These are phyloP conservation scores for Drosophila micromelanica DNA, from an alignment of 1,140 invertebrate species.

Conservation along the genomic window DNA sequence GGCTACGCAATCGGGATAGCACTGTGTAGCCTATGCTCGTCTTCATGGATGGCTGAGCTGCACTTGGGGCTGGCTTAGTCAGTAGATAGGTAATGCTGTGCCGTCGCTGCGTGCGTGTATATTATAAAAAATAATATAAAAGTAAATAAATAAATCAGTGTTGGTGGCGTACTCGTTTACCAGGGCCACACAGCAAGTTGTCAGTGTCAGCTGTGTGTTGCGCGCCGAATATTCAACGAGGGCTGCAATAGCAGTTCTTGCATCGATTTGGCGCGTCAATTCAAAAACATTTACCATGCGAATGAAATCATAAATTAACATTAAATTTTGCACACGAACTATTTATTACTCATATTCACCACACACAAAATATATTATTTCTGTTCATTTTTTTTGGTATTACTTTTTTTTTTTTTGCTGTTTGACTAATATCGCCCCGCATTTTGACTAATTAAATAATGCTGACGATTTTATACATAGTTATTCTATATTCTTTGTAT, in stretches of 20 bases:
- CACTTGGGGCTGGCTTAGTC: neutral
- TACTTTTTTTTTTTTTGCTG: neutral
- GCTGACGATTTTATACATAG: neutral
- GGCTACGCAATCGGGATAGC: conserved; percentile 54
- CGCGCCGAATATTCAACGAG: conserved; percentile 2
- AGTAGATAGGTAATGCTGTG: neutral
- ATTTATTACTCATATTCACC: conserved; percentile 29
- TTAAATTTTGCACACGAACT: conserved; percentile 15
- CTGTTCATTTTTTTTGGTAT: neutral
- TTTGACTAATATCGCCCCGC: conserved; percentile 30
- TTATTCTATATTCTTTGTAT: neutral
- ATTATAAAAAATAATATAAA: no score
- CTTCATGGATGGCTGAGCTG: conserved; percentile 24
- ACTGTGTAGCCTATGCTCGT: conserved; percentile 45
- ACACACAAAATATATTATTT: conserved; percentile 8
- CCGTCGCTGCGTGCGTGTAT: neutral
- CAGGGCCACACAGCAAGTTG: conserved; percentile 36
- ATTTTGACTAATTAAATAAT: conserved; percentile 4
- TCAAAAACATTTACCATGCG: conserved; percentile 1
- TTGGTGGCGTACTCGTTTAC: conserved; percentile 3
- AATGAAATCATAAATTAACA: neutral
- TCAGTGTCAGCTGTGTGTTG: conserved; percentile 18
- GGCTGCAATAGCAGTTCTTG: conserved; percentile 4
- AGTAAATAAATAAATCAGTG: conserved; percentile 11
- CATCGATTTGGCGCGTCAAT: conserved; percentile 12